phyloP scores from a whole-genome alignment of 1,140 invertebrate species.

The Zophobas morio region DNA sequence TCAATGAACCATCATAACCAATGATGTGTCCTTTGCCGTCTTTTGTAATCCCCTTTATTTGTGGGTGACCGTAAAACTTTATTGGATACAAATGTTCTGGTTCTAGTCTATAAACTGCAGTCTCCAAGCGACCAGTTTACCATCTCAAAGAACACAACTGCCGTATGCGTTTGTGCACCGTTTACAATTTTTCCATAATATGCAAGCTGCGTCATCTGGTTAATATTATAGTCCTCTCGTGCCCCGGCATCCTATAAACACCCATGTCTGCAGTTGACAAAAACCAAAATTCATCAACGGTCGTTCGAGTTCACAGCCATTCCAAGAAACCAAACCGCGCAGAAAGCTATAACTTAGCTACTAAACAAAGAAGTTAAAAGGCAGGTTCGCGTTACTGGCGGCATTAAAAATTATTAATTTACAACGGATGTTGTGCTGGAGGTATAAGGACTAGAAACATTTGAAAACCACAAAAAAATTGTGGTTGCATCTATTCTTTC shows the following conservation, averaged over 20 bases:
- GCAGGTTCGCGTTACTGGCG: too few relatives aligned
- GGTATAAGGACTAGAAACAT: too few relatives aligned
- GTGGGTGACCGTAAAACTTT: conserved; percentile 12
- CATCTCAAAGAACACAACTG: neutral
- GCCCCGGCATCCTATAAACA: neutral
- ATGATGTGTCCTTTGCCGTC: neutral
- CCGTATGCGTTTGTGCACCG: neutral
- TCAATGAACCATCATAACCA: neutral
- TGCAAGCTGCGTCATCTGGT: conserved; percentile 19
- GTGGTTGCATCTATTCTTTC: too few relatives aligned
- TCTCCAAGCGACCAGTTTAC: neutral
- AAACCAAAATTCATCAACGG: conserved; percentile 8
- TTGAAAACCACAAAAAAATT: too few relatives aligned
- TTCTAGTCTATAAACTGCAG: conserved; percentile 18
- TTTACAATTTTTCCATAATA: conserved; percentile 25
- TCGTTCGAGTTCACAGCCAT: too few relatives aligned
- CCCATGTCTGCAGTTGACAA: conserved; percentile 4
- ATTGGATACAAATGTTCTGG: conserved; percentile 23
- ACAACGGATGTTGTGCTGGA: too few relatives aligned
- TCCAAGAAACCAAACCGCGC: neutral
- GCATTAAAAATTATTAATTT: conserved; percentile 18
- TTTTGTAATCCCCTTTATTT: conserved; percentile 1
- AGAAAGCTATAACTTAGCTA: conserved; percentile 1
- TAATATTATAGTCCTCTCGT: conserved; percentile 4
- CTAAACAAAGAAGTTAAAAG: conserved; percentile 6